Base-by-base conservation (phyloP, 2,113 vertebrate species). In the Hydrochoerus hydrochaeris region DNA sequence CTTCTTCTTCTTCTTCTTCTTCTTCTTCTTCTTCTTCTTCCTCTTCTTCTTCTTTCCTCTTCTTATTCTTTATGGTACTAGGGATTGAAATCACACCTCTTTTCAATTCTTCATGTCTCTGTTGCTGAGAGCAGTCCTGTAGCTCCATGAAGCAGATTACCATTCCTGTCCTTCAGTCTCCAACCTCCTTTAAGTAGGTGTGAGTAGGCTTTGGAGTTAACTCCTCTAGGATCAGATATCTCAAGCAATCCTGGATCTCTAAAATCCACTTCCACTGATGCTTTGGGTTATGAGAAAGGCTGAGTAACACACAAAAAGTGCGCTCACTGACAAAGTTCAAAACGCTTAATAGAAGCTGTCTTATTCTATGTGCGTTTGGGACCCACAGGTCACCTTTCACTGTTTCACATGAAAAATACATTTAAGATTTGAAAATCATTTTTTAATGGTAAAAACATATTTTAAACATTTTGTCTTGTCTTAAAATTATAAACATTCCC, bases 81-180 rank as follows among this genome's bases (percentile, higher is more conserved):
- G 46, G 46, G 46, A 46, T 46, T 46, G 46, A 46, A 46, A 5
- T 4, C 46, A 46, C 46, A 57, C 3, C 54, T 57, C 54, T 57
- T 69, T 69, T 99, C 78, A 99, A 98, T 92, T 98, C 98, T 87
- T 98, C 98, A 99, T 99, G 26, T 20, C 32, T 85, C 13, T 49
- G 44, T 44, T 49, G 41, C 44, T 7, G 6, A 30, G 44, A 14
- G 26, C 24, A 26, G 26, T 28, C 26, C 41, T 7, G 12, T 26
- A 77, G 44, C 26, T 77, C 73, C 5, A 16, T 30, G 73, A 26
- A 77, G 41, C 24, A 77, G 46, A 46, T 28, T 28, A 0, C 41
- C 26, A 16, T 77, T 46, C 24, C 26, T 1, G 41, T 46, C 6
- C 73, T 46, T 44, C 20, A 4, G 10, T 26, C 24, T 4, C 41